Base-by-base conservation (phyloP, 2,888 invertebrate genomes). In the Cremastobaeus sp. region DNA sequence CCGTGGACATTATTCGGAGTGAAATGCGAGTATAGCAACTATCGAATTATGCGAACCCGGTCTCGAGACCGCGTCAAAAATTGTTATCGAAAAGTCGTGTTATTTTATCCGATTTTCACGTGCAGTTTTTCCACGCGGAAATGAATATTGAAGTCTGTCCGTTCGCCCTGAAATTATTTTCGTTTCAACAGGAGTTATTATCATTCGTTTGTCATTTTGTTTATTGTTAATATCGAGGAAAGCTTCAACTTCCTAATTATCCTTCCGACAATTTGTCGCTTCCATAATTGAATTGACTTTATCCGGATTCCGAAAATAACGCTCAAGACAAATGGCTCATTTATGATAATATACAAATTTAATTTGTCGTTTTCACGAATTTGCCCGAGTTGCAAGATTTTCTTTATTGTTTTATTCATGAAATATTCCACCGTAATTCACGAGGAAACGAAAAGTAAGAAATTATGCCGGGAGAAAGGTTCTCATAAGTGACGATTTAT, bases 21-120 rank as follows among this genome's bases (percentile, higher is more conserved):
- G 66, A 60, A 66, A 66, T 62, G 60, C 64, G 60, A 55, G 50
- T 48, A 59, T 34, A 43, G 41, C 59, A 48, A 62, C 64, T 68
- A 65, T 52, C 59, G 39, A 68, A 74, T 74, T 68, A 68, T 72
- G 66, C 50, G 50, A 15, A 55, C 30, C 48, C 14, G 52, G 30
- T 59, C 43, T 43, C 52, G 48, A 1, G 3, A 30, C 8, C 48
- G 25, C 8, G 47, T 65, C 47, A 43, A 34, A 55, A 65, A 65
- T 28, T 52, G 9, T 37, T 39, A 60, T 35, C 15, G 39, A 14
- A 37, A 60, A 30, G 37, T 48, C 60, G 39, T 18, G n/a, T 48
- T 18, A 12, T 47, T 47, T 59, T 35, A 47, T 45, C 15, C 15
- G 15, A 17, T 17, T 3, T 15, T 8, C 35, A 2, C 4, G 35